Percentiles rank a stretch among this genome's conserved stretches.
These are phyloP conservation scores for Plectus sambesii DNA, from an alignment of 1,140 invertebrate genomes.

Conservation along the genomic window DNA sequence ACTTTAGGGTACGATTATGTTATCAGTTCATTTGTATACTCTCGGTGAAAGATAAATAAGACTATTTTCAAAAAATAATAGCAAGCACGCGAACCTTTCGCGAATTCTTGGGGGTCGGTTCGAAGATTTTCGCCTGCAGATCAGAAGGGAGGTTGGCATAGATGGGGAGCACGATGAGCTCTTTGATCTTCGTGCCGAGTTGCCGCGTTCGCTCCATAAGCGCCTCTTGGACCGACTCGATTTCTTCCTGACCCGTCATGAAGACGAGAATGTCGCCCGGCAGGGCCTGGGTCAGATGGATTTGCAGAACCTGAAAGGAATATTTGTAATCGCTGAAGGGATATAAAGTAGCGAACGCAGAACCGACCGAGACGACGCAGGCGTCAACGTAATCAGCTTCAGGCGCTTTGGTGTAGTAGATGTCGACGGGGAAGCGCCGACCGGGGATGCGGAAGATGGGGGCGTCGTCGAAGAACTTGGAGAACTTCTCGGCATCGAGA, in stretches of 20 bases:
- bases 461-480: constrained; percentile 86
- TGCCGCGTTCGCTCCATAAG: constrained; percentile 36
- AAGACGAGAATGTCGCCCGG: constrained; percentile 91
- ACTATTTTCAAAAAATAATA: constrained; percentile 6
- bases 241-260: constrained; percentile 84
- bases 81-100: constrained; percentile 56
- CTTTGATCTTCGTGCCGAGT: constrained; percentile 78
- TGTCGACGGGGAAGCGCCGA: constrained; percentile 69
- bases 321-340: too few species aligned
- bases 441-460: constrained; percentile 94
- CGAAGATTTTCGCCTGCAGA: constrained; percentile 96
- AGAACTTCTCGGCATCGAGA: constrained; percentile 94
- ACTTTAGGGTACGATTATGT: too few species aligned
- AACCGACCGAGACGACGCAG: constrained; percentile 82
- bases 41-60: too few species aligned
- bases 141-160: constrained; percentile 97
- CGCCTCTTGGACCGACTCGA: constrained; percentile 70
- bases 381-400: constrained; percentile 98
- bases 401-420: constrained; percentile 96
- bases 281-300: constrained; percentile 83
- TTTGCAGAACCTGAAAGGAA: too few species aligned
- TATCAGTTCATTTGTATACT: too few species aligned
- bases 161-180: constrained; percentile 84
- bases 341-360: too few species aligned
- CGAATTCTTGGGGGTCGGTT: constrained; percentile 82